phyloP scores from a whole-genome alignment of 2,797 vertebrate species.

The Chloroceryle amazona region DNA sequence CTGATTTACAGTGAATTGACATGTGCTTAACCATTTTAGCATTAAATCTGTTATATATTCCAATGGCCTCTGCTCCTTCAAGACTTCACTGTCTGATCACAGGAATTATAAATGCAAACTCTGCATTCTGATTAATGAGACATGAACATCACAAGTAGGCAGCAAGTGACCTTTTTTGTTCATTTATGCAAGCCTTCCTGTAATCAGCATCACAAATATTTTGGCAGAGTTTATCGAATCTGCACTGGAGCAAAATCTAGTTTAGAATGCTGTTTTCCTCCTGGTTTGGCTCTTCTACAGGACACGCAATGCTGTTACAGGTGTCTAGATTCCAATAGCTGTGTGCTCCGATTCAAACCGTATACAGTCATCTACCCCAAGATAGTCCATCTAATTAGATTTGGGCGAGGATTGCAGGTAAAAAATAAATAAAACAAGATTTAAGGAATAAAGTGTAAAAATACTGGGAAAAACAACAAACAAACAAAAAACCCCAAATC shows the following conservation, averaged over 20 bases:
- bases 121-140: constrained; percentile 35
- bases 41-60: not conserved
- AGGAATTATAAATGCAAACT: constrained; percentile 13
- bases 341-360: not conserved
- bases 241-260: not conserved
- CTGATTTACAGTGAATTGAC: not conserved
- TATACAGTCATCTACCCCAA: not conserved
- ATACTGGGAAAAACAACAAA: not conserved
- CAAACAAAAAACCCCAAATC: accelerated
- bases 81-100: not conserved
- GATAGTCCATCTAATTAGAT: not conserved
- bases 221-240: constrained; percentile 5
- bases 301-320: not conserved
- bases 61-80: not conserved
- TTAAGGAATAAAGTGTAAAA: not conserved
- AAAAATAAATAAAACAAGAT: not conserved
- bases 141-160: not conserved
- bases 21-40: not conserved
- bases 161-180: not conserved
- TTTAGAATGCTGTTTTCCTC: not conserved
- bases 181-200: constrained; percentile 12
- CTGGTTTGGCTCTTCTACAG: not conserved
- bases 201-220: constrained; percentile 31
- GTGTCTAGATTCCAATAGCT: not conserved
- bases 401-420: not conserved